These are phyloP conservation scores for Cyrtodaria siliqua DNA, from an alignment of 2,888 invertebrate species.

Conservation along the genomic window DNA sequence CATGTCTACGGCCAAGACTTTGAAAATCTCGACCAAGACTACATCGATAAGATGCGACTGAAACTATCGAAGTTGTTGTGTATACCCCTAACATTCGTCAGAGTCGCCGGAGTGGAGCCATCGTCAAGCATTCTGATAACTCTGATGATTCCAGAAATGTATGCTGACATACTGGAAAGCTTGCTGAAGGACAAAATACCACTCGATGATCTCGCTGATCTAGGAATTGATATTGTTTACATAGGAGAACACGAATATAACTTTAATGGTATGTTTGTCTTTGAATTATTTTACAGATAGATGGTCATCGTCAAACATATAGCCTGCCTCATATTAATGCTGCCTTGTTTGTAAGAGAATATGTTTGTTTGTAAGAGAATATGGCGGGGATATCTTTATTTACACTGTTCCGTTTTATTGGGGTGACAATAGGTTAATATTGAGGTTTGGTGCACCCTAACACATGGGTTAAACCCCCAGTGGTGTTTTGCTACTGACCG, in stretches of 20 bases:
- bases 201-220: constrained; percentile 9
- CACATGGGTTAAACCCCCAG: too few relatives aligned
- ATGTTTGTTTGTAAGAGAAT: too few relatives aligned
- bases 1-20: too few relatives aligned
- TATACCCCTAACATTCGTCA: constrained; percentile 20
- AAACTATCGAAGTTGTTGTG: constrained; percentile 19
- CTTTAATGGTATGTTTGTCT: constrained; percentile 25
- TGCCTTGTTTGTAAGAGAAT: too few relatives aligned
- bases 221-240: constrained; percentile 31
- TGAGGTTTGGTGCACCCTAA: too few relatives aligned
- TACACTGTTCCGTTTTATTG: too few relatives aligned
- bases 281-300: too few relatives aligned
- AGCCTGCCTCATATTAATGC: too few relatives aligned
- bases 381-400: too few relatives aligned
- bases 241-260: constrained; percentile 4
- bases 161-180: constrained; percentile 14
- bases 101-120: constrained; percentile 46
- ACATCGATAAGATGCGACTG: background rate
- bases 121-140: constrained; percentile 49
- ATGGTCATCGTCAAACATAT: too few relatives aligned
- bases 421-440: too few relatives aligned
- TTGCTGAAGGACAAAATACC: constrained; percentile 5
- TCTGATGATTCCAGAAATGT: constrained; percentile 37
- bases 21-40: background rate
- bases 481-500: too few relatives aligned